Evolutionary conservation across 1,140 invertebrate genomes (phyloP).

Genomic region (Steinernema feltiae): DNA sequence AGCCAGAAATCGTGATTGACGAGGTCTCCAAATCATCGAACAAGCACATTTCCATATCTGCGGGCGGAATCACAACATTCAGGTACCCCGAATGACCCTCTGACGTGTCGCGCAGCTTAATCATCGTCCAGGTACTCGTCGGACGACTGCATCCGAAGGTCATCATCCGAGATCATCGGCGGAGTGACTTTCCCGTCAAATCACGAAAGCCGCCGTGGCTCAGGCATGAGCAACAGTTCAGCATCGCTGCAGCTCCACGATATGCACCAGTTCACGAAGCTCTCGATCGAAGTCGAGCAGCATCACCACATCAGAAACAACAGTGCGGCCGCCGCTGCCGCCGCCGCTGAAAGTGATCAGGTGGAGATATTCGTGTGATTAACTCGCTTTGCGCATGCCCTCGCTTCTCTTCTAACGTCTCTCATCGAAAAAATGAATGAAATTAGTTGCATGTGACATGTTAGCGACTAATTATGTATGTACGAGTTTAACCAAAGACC

Average conservation of each 20-base stretch:
- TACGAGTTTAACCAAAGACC: too few species aligned
- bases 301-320: conserved; percentile 20
- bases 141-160: conserved; percentile 51
- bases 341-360: conserved; percentile 28
- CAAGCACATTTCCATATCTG: conserved; percentile 50
- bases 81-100: conserved; percentile 25
- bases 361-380: conserved; percentile 36
- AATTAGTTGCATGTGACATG: too few species aligned
- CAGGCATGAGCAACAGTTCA: conserved; percentile 53
- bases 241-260: conserved; percentile 56
- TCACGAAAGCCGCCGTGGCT: conserved; percentile 47
- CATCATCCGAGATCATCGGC: conserved; percentile 53
- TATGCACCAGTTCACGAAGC: conserved; percentile 49
- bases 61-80: conserved; percentile 52
- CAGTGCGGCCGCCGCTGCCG: conserved; percentile 31
- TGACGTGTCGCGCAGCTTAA: too few species aligned
- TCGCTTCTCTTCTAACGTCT: too few species aligned
- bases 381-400: too few species aligned
- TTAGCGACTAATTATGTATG: too few species aligned
- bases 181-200: conserved; percentile 52
- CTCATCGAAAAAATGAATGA: too few species aligned
- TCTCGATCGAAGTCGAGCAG: conserved; percentile 1
- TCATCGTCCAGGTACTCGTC: conserved; percentile 47
- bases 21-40: conserved; percentile 43
- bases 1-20: conserved; percentile 56